Conservation (phyloP, 2,113 vertebrate species). For the Bungarus multicinctus region DNA sequence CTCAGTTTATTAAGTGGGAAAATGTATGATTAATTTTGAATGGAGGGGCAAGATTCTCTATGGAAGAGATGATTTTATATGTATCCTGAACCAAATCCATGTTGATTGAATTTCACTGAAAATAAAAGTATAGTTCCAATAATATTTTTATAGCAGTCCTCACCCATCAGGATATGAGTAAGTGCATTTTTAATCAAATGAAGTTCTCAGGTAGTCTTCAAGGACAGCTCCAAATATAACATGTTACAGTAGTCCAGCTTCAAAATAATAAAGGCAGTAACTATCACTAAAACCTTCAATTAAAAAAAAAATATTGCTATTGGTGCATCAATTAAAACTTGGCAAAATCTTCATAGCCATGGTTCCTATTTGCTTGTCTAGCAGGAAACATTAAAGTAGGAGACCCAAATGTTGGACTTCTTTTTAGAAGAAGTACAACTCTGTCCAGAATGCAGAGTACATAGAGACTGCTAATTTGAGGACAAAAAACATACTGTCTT, state of each 20-base stretch:
- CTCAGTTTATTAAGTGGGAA: background rate
- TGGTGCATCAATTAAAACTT: background rate
- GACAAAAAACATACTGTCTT: background rate
- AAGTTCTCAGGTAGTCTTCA: background rate
- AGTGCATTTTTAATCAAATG: background rate
- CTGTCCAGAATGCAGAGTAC: background rate
- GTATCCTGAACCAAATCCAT: background rate
- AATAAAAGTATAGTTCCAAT: background rate
- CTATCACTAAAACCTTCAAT: background rate
- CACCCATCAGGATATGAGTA: background rate
- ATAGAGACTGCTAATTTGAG: background rate
- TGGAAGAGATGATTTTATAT: background rate
- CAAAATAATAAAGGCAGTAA: background rate
- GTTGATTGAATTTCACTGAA: background rate
- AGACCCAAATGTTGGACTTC: background rate
- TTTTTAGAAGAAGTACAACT: background rate
- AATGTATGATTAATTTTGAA: background rate
- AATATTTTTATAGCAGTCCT: background rate
- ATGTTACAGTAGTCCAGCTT: background rate
- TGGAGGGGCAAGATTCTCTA: background rate
- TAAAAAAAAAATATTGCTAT: background rate
- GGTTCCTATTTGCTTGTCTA: background rate
- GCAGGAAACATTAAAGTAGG: background rate
- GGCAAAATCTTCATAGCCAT: background rate
- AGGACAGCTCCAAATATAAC: background rate